These are phyloP conservation scores for Prunella fulvescens DNA, from an alignment of 2,113 vertebrate species.

Conservation along the genomic window DNA sequence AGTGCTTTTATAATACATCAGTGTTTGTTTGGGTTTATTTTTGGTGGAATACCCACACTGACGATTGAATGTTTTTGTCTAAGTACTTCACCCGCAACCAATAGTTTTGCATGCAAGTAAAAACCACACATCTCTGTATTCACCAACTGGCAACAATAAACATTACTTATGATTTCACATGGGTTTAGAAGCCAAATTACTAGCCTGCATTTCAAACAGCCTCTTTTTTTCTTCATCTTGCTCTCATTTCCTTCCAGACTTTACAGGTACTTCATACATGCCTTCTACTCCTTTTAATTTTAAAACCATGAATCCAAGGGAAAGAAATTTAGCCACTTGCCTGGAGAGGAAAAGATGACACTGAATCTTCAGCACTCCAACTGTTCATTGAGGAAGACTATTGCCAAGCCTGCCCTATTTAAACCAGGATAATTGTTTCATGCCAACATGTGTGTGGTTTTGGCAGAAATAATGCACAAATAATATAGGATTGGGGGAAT, in stretches of 20 bases:
- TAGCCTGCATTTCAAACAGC: neutral
- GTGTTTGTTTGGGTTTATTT: slow-evolving; percentile 51
- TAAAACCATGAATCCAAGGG: neutral
- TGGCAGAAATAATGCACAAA: neutral
- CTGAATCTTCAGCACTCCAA: neutral
- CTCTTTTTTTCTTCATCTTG: neutral
- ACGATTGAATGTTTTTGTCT: neutral
- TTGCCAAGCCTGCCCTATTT: slow-evolving; percentile 13
- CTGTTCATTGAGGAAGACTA: neutral
- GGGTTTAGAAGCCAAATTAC: slow-evolving; percentile 37
- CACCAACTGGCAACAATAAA: slow-evolving; percentile 37
- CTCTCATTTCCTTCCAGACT: neutral
- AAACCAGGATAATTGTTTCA: slow-evolving; percentile 19
- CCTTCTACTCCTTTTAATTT: neutral
- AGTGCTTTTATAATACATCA: neutral
- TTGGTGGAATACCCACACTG: slow-evolving; percentile 35
- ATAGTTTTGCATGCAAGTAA: slow-evolving; percentile 37
- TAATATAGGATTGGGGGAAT: neutral
- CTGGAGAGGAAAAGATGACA: neutral
- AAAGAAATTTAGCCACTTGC: neutral
- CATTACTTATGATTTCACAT: slow-evolving; percentile 20
- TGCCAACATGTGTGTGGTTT: neutral
- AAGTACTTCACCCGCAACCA: slow-evolving; percentile 4
- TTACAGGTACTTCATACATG: neutral
- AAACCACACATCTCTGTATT: slow-evolving; percentile 19